These are phyloP conservation scores for Eristalinus sepulchralis DNA, from an alignment of 2,888 invertebrate genomes.

Conservation along the genomic window DNA sequence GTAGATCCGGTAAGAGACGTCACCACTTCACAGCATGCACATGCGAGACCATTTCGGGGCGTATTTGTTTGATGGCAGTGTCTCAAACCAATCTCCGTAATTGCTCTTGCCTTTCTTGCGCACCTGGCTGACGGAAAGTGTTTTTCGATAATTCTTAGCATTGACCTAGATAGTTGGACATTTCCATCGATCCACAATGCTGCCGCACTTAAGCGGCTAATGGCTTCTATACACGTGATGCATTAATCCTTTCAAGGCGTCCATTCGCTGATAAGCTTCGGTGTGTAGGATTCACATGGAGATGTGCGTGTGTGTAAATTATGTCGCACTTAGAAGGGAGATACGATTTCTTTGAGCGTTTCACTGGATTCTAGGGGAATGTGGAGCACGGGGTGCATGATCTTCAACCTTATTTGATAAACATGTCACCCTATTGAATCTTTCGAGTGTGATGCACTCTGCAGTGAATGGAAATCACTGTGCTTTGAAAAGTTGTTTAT, in stretches of 20 bases:
- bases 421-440: not conserved
- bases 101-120: not conserved
- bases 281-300: not conserved
- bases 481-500: not conserved
- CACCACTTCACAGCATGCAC: not conserved
- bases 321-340: not conserved
- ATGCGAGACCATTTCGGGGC: too few species aligned
- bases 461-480: not conserved
- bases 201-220: not conserved
- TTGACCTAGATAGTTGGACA: conserved; percentile 41
- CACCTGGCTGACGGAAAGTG: not conserved
- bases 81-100: not conserved
- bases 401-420: not conserved
- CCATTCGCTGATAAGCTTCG: not conserved
- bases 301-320: not conserved
- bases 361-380: not conserved
- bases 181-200: conserved; percentile 6
- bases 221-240: conserved; percentile 40
- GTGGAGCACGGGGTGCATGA: not conserved
- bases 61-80: too few species aligned
- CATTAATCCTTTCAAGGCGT: not conserved
- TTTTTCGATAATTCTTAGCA: conserved; percentile 40
- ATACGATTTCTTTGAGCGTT: not conserved
- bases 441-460: not conserved
- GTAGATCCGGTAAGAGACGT: not conserved